Base-by-base conservation (phyloP, 2,888 invertebrate genomes). In the Palloptera scutellata region DNA sequence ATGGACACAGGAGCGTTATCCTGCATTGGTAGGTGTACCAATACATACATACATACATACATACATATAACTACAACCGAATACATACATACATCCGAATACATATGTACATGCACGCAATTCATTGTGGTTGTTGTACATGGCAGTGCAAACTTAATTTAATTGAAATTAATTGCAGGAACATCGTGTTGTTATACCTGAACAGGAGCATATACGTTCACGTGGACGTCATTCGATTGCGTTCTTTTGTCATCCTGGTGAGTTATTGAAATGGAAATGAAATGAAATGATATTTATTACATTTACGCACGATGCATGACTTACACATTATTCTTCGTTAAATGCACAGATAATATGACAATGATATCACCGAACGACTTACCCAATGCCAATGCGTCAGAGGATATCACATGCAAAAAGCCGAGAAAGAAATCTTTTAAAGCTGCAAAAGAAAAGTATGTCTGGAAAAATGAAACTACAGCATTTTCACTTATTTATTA, bases 161-260 rank as follows among this genome's bases (percentile, higher is more conserved):
- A 42, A n/a, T 53, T 42, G 6, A 10, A 19, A 12, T 9, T 8
- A 17, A 66, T 79, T 80, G 4, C 81, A 90, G 89, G 87, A 88
- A 81, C 92, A 92, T 81, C 90, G 92, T 52, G 91, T 92, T 10
- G 89, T 92, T 13, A 88, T 92, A 4, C 92, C 92, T 0, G 86
- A 89, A 13, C 89, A 90, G 40, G 87, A 88, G 70, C 87, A 88
- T 77, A 86, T 88, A 2, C 87, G 89, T 67, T 87, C 89, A 0
- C 87, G 89, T 71, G 89, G 89, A 3, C 89, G 92, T n/a, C 91
- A 92, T 84, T 91, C 92, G 75, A 89, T 92, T 72, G 92, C 91
- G 41, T 92, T 90, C 86, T 92, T 92, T 86, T 91, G 92, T 75
- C 91, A 91, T 85, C 92, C 93, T 1, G 91, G 91, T 85, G 84